These are phyloP conservation scores for Tupaia chinensis DNA, from an alignment of 2,113 vertebrate genomes.

Conservation along the genomic window DNA sequence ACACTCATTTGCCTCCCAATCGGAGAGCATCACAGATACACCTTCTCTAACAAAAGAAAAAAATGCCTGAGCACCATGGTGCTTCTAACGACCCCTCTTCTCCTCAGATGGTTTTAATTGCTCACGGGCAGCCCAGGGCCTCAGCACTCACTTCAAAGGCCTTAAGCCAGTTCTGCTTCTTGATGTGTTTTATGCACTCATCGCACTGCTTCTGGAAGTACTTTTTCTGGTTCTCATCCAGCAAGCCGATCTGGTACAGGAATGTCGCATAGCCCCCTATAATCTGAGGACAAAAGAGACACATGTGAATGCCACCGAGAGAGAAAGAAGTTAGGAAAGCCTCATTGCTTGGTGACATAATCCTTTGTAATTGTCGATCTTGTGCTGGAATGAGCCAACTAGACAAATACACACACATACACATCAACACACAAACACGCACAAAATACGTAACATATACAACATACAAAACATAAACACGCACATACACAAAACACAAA, in stretches of 20 bases:
- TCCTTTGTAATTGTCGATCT: constrained; percentile 32
- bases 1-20: not conserved
- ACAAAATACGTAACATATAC: not conserved
- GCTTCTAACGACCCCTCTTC: constrained; percentile 68
- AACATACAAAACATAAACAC: not conserved
- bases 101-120: constrained; percentile 85
- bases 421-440: not conserved
- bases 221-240: constrained; percentile 86
- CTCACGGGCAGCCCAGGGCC: constrained; percentile 46
- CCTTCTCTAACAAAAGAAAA: constrained; percentile 52
- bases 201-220: constrained; percentile 87
- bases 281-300: constrained; percentile 83
- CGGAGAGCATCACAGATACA: not conserved
- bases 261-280: constrained; percentile 88
- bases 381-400: not conserved
- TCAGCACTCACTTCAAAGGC: constrained; percentile 89
- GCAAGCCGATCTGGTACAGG: constrained; percentile 86
- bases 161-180: constrained; percentile 88
- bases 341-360: not conserved
- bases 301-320: not conserved
- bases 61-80: not conserved
- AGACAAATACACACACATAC: not conserved
- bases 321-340: not conserved
- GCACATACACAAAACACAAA: not conserved
- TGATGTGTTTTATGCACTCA: constrained; percentile 85